A percentile compares a stretch with the other conserved stretches of the same genome.
Conservation (phyloP, 2,797 vertebrate species). For the Neosilurus hyrtlii region DNA sequence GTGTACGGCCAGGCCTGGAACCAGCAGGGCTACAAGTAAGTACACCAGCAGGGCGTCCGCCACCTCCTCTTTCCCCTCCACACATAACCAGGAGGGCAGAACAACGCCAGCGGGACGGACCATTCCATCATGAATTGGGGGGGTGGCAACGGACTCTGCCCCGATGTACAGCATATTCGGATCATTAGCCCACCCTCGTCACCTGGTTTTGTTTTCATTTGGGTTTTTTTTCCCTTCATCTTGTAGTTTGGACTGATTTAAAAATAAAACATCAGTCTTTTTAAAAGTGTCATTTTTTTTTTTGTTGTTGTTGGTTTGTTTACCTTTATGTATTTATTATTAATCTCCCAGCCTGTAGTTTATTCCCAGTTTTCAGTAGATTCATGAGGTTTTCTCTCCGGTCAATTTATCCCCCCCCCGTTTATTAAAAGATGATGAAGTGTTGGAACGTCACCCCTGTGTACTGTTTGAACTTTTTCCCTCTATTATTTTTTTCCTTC, state of each 20-base stretch:
- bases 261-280: constrained; percentile 31
- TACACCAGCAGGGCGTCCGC: constrained; percentile 58
- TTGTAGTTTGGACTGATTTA: constrained; percentile 38
- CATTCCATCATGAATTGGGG: constrained; percentile 41
- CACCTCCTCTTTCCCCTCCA: constrained; percentile 25
- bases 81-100: constrained; percentile 36
- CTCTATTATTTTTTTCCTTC: neutral
- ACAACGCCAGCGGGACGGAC: constrained; percentile 47
- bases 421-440: constrained; percentile 7
- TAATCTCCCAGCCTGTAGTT: neutral
- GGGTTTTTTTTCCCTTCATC: neutral
- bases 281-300: constrained; percentile 22
- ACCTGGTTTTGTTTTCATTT: constrained; percentile 28
- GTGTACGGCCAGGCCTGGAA: constrained; percentile 95
- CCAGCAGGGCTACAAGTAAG: constrained; percentile 97
- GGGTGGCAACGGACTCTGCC: constrained; percentile 48
- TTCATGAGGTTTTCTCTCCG: too few species aligned
- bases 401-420: neutral
- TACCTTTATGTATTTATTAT: constrained; percentile 21
- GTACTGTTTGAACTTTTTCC: neutral
- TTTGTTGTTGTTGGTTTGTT: neutral
- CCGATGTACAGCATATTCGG: constrained; percentile 55
- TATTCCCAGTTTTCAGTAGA: constrained; percentile 1
- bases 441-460: constrained; percentile 9
- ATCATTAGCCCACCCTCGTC: constrained; percentile 50